Percentiles rank a stretch among this genome's conserved stretches.
phyloP scores from a whole-genome alignment of 2,888 invertebrate genomes.

The Nycteola revayana region DNA sequence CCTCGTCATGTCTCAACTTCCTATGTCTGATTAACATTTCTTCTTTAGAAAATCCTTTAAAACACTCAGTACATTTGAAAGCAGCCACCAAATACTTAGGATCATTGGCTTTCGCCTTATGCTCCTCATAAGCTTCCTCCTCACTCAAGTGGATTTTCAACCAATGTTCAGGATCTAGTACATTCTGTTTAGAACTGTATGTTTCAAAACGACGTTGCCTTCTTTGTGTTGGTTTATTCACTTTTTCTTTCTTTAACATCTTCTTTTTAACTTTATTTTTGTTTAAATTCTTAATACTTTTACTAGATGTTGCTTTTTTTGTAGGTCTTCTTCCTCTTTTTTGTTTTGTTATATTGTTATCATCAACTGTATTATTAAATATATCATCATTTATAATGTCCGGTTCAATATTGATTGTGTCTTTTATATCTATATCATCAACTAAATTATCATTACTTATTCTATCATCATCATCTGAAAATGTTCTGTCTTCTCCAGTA shows the following conservation, averaged over 20 bases:
- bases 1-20: conserved; percentile 56
- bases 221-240: background rate
- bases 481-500: no score
- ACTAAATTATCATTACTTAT: no score
- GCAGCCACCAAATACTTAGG: conserved; percentile 49
- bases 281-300: background rate
- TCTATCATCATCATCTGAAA: no score
- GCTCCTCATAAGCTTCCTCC: conserved; percentile 47
- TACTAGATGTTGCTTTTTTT: background rate
- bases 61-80: conserved; percentile 61
- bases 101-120: conserved; percentile 38
- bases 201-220: background rate
- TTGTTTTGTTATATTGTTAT: no score
- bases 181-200: background rate
- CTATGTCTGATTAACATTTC: conserved; percentile 59
- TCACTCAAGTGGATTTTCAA: conserved; percentile 40
- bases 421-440: no score
- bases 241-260: background rate
- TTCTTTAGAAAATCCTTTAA: conserved; percentile 63
- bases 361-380: no score
- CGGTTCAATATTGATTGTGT: no score
- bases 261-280: background rate
- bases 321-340: no score
- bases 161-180: background rate
- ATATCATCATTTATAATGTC: no score